phyloP scores from a whole-genome alignment of 2,797 vertebrate species.

The Meriones psammophilus region DNA sequence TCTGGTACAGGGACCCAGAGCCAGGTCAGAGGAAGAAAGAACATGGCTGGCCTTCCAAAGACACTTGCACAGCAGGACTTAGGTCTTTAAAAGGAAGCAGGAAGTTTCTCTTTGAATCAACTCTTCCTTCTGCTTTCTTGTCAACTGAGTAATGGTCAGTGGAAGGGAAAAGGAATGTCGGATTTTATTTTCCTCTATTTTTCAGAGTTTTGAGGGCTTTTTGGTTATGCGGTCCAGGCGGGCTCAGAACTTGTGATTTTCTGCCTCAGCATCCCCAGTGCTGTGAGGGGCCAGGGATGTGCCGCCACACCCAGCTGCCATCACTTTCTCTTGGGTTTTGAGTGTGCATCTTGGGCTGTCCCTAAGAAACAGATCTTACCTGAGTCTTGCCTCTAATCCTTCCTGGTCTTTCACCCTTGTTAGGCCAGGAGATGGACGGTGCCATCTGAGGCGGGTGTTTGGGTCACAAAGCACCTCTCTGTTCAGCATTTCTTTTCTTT shows the following conservation, averaged over 20 bases:
- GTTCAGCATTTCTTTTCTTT: background rate
- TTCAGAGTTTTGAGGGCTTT: background rate
- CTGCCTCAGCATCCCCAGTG: background rate
- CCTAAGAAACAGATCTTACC: background rate
- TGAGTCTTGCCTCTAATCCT: background rate
- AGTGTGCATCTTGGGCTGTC: background rate
- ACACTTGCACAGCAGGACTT: background rate
- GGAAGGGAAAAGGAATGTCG: background rate
- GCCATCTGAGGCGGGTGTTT: background rate
- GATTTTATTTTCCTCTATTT: background rate
- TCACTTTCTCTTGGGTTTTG: background rate
- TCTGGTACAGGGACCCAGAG: background rate
- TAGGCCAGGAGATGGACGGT: too few species aligned
- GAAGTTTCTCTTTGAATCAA: conserved; percentile 60
- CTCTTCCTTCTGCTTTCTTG: conserved; percentile 53
- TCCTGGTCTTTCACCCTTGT: background rate
- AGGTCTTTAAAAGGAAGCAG: background rate
- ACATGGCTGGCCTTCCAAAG: background rate
- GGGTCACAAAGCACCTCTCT: fast-evolving
- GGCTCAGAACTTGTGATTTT: background rate
- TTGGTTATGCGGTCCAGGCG: background rate
- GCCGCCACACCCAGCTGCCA: background rate
- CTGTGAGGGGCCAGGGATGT: background rate
- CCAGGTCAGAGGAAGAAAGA: background rate
- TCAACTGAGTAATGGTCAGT: background rate